phyloP scores from a whole-genome alignment of 2,113 vertebrate genomes.

The Chroicocephalus ridibundus region DNA sequence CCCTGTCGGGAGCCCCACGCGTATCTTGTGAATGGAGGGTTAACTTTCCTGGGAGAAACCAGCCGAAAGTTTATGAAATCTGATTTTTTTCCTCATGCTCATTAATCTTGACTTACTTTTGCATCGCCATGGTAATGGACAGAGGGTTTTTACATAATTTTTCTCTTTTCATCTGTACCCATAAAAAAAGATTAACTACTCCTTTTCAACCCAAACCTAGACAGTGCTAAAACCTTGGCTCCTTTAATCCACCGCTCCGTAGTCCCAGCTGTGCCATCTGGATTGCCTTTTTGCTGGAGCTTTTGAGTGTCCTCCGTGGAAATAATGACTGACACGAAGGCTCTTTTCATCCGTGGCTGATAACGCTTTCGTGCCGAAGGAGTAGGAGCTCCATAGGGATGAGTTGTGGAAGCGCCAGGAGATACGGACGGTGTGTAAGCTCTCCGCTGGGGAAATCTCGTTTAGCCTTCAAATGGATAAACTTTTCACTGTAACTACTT shows the following conservation, averaged over 20 bases:
- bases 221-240: not conserved
- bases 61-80: not conserved
- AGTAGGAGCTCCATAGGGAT: not conserved
- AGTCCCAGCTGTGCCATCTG: not conserved
- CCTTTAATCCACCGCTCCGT: not conserved
- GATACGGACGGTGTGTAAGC: accelerated
- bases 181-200: not conserved
- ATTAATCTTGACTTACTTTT: not conserved
- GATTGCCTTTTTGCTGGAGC: not conserved
- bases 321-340: not conserved
- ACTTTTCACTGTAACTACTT: not conserved
- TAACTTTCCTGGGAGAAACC: not conserved
- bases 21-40: not conserved
- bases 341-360: not conserved
- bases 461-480: not conserved
- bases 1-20: not conserved
- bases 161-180: not conserved
- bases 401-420: not conserved
- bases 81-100: not conserved
- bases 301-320: not conserved
- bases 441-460: not conserved
- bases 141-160: not conserved
- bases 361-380: accelerated
- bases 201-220: not conserved
- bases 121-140: not conserved